Conservation (phyloP, 2,797 vertebrate genomes). For the Ibycter americanus region DNA sequence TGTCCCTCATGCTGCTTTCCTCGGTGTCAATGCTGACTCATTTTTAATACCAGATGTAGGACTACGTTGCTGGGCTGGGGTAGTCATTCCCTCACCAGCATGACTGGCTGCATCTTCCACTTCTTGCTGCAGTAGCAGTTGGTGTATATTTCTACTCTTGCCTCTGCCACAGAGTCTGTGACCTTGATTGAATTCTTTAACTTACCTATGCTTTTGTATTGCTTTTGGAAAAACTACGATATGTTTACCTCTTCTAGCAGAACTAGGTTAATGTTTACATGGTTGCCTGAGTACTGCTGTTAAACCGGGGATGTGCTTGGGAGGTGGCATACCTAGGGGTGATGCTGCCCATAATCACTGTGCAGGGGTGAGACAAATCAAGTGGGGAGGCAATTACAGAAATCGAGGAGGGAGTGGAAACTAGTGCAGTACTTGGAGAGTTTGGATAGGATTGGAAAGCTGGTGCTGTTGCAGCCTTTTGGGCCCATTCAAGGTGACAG, state of each 20-base stretch:
- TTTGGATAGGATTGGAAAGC: neutral
- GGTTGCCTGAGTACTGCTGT: neutral
- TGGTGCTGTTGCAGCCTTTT: neutral
- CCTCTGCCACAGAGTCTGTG: neutral
- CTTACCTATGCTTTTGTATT: neutral
- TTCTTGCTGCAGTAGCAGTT: neutral
- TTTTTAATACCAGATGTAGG: neutral
- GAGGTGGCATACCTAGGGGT: neutral
- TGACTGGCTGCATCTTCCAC: neutral
- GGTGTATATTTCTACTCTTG: neutral
- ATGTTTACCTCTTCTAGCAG: neutral
- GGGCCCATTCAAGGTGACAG: neutral
- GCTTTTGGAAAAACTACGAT: neutral
- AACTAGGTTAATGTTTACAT: neutral
- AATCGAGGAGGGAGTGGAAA: neutral
- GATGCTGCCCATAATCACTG: neutral
- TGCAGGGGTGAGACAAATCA: neutral
- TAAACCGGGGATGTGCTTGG: neutral
- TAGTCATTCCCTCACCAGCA: neutral
- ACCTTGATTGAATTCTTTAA: neutral
- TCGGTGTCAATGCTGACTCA: neutral
- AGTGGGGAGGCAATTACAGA: neutral
- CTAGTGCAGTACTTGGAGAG: neutral
- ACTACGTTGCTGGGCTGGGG: neutral
- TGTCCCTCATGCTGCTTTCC: neutral